A percentile compares a stretch with the other conserved stretches of the same genome.
These are phyloP conservation scores for Potamarius usumacintae DNA, from an alignment of 2,113 vertebrate species.

Conservation along the genomic window DNA sequence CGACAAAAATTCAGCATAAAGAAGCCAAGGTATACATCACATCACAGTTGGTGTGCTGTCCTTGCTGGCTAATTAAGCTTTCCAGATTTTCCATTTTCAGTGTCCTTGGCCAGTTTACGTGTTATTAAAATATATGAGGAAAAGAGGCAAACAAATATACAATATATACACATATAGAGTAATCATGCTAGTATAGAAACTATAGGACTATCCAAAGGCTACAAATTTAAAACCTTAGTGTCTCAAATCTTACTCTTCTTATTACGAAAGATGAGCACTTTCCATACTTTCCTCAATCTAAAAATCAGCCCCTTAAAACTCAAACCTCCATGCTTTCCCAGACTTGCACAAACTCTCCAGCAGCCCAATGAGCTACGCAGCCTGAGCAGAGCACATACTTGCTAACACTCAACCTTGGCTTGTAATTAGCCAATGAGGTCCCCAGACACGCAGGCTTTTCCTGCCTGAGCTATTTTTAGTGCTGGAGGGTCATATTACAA, in stretches of 20 bases:
- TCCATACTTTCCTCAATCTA: not conserved
- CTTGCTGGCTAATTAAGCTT: not conserved
- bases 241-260: not conserved
- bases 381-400: not conserved
- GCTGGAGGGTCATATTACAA: slow-evolving; percentile 59
- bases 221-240: not conserved
- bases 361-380: not conserved
- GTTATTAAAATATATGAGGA: no score
- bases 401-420: slow-evolving; percentile 36
- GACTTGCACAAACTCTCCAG: not conserved
- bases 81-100: not conserved
- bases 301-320: not conserved
- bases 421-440: slow-evolving; percentile 49
- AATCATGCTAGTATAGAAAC: not conserved
- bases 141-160: not conserved
- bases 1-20: not conserved
- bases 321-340: not conserved
- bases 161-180: no score
- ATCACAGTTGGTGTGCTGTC: not conserved
- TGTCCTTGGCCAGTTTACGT: not conserved
- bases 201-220: not conserved
- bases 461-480: slow-evolving; percentile 70
- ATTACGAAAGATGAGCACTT: not conserved
- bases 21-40: not conserved
- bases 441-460: slow-evolving; percentile 49